Evolutionary conservation across 2,888 invertebrate species (phyloP).

Genomic region (Automeris io): DNA sequence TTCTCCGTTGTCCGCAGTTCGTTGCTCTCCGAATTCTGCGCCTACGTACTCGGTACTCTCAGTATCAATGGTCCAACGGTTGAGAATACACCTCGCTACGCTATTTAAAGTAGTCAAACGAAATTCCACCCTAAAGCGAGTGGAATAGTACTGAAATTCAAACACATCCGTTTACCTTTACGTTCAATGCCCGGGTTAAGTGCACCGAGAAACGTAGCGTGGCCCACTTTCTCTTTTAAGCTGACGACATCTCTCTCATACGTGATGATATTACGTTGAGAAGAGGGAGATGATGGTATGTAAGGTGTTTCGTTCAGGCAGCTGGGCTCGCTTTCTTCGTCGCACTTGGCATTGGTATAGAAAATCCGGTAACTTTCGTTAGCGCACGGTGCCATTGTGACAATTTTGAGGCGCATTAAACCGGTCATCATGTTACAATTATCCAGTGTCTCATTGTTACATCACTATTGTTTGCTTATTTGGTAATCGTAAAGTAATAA

Average conservation of each 20-base stretch:
- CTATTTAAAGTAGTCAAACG: conserved; percentile 14
- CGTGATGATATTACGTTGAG: conserved; percentile 27
- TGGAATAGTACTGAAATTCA: conserved; percentile 26
- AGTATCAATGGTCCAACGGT: conserved; percentile 37
- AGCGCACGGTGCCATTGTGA: conserved; percentile 45
- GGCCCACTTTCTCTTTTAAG: conserved; percentile 77
- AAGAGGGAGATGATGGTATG: conserved; percentile 55
- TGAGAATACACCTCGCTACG: conserved; percentile 31
- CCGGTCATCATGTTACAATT: conserved; percentile 45
- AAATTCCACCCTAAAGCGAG: conserved; percentile 25
- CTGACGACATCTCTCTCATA: conserved; percentile 60
- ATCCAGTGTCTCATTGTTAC: conserved; percentile 48
- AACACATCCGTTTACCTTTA: conserved; percentile 58
- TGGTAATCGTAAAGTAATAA: conserved; percentile 35
- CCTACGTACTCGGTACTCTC: conserved; percentile 27
- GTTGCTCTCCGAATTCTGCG: conserved; percentile 72
- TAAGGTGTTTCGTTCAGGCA: conserved; percentile 43
- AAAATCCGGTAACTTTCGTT: conserved; percentile 76
- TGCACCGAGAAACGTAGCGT: conserved; percentile 73
- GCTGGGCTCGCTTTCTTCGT: conserved; percentile 73
- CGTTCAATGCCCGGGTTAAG: conserved; percentile 74
- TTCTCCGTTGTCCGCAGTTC: conserved; percentile 64
- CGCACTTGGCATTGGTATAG: conserved; percentile 73
- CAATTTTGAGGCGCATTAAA: conserved; percentile 30
- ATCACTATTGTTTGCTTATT: conserved; percentile 46